Conservation (phyloP, 2,113 vertebrate species). For the Pelodiscus sinensis region DNA sequence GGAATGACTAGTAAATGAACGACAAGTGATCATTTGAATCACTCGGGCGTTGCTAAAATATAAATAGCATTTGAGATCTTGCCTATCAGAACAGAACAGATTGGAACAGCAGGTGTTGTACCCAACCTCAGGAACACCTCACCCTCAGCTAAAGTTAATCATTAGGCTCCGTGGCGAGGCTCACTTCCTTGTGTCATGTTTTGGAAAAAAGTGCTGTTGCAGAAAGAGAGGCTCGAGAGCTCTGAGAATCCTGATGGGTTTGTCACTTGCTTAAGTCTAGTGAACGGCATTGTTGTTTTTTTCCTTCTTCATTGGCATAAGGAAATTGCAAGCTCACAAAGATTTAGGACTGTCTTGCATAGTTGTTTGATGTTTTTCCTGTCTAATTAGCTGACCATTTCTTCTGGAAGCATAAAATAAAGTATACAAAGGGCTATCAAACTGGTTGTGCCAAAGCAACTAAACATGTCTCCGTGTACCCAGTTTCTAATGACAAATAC, state of each 20-base stretch:
- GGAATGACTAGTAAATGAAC: conserved; percentile 37
- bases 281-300: conserved; percentile 35
- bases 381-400: neutral
- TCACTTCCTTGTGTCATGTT: neutral
- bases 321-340: conserved; percentile 18
- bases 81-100: conserved; percentile 35
- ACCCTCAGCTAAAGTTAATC: conserved; percentile 51
- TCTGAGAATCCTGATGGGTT: neutral
- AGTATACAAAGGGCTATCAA: neutral
- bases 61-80: conserved; percentile 61
- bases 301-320: neutral
- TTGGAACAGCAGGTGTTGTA: conserved; percentile 66
- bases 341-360: conserved; percentile 24
- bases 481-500: neutral
- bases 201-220: conserved; percentile 30
- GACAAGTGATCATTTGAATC: conserved; percentile 50
- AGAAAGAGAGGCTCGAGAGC: conserved; percentile 7
- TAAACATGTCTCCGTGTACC: neutral
- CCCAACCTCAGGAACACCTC: conserved; percentile 55
- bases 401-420: conserved; percentile 12
- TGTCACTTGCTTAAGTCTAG: conserved; percentile 15
- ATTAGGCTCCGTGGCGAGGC: neutral
- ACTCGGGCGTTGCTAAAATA: conserved; percentile 41
- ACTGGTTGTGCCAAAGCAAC: neutral
- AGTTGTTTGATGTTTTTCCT: neutral